Evolutionary conservation across 92 coral and sea anemone species (phyloP), one percentile per base, ranked within the genome.

Genomic region (Epizoanthus scotinus): DNA sequence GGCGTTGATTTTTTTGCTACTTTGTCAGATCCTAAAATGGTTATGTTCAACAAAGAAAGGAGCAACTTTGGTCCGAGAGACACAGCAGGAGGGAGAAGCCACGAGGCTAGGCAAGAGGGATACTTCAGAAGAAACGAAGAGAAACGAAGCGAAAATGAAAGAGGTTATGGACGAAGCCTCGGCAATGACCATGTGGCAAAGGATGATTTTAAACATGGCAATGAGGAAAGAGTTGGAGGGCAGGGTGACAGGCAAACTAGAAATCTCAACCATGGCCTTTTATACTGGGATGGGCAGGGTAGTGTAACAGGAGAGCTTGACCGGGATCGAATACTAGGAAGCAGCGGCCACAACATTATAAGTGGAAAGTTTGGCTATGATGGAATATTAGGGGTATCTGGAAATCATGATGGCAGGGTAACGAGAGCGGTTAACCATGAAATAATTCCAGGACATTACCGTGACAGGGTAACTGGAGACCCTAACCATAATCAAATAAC

Each of bases 11-110:
- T 75, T 38, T 29, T 40, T 58, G 57, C 67, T 40, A 6, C 57
- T 34, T 31, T 75, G 68, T 59, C 81, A 75, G 49, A 75, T 6
- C 15, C 40, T n/a, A 55, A 75, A 22, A 20, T 20, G 36, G 19
- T 9, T 26, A 27, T 58, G 56, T 53, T 75, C n/a, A 24, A 38
- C 24, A 36, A 38, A 22, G 67, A 75, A 63, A 24, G 40, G 2
- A 13, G 24, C 15, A 64, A 49, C 26, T 7, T 17, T 19, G 25
- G 67, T 17, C 34, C 38, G 40, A 19, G 24, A 49, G 81, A 60
- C 44, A 38, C 44, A 3, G 42, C 26, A 14, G 13, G 27, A 4
- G 17, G 25, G 22, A 9, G 21, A 57, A 50, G 68, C n/a, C 67
- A 60, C 42, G 50, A 59, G 1, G 25, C 81, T 6, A 17, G 14